These are phyloP conservation scores for Ivindomyrus marchei DNA, from an alignment of 2,113 vertebrate genomes.

Conservation along the genomic window DNA sequence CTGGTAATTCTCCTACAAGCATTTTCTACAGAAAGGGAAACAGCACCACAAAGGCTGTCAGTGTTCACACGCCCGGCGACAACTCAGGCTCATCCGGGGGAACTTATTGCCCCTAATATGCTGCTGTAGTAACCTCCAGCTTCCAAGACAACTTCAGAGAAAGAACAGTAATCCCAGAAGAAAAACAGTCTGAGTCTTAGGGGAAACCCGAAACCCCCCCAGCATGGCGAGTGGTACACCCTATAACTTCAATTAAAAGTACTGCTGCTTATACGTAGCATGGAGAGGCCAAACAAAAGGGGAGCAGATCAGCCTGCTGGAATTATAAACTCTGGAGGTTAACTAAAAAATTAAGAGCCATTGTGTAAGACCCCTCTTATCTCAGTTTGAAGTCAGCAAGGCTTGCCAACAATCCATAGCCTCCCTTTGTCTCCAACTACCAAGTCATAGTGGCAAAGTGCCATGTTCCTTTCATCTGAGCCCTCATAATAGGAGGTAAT, in stretches of 20 bases:
- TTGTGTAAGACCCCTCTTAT: conserved; percentile 52
- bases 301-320: conserved; percentile 40
- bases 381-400: conserved; percentile 56
- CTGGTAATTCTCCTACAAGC: neutral
- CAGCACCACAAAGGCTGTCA: neutral
- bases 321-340: conserved; percentile 51
- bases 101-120: neutral
- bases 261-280: conserved; percentile 48
- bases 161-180: conserved; percentile 19
- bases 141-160: conserved; percentile 19
- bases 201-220: neutral
- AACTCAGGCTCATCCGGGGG: neutral
- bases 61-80: neutral
- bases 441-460: conserved; percentile 26
- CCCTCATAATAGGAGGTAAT: conserved; percentile 31
- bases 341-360: conserved; percentile 44
- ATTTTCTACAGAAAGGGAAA: conserved; percentile 5
- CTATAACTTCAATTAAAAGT: conserved; percentile 55
- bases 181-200: conserved; percentile 5
- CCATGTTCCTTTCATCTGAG: conserved; percentile 29
- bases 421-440: conserved; percentile 17
- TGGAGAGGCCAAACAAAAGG: conserved; percentile 49
- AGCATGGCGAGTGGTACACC: neutral
- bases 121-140: neutral
- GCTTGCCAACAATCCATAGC: conserved; percentile 46